These are phyloP conservation scores for Drosophila orosa DNA, from an alignment of 1,140 invertebrate genomes.

Conservation along the genomic window DNA sequence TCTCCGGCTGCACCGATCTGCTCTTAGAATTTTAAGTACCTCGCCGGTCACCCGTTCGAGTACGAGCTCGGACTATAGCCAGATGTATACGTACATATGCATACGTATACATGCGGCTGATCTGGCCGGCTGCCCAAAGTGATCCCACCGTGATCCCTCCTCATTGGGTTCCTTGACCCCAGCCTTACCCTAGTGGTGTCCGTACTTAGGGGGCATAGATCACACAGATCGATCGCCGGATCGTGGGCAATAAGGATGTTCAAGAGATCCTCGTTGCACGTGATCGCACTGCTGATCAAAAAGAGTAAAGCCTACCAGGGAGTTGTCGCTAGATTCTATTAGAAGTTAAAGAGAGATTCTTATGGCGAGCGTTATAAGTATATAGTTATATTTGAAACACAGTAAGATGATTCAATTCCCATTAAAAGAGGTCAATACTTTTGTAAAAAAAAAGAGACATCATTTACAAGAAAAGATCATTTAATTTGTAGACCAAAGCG, in stretches of 20 bases:
- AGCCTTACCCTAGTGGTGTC: conserved; percentile 1
- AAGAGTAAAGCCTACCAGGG: neutral
- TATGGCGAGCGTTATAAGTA: neutral
- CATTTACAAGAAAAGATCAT: conserved; percentile 17
- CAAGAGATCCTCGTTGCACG: conserved; percentile 18
- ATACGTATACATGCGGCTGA: conserved; percentile 13
- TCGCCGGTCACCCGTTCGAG: neutral
- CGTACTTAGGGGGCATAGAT: conserved; percentile 6
- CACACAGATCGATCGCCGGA: conserved; percentile 20
- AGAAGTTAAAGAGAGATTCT: neutral
- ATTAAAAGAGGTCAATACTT: neutral
- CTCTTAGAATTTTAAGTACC: conserved; percentile 75
- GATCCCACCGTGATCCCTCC: conserved; percentile 6
- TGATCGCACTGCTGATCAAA: conserved; percentile 32
- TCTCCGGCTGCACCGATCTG: conserved; percentile 57
- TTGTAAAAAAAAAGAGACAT: neutral
- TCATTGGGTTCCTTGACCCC: conserved; percentile 28
- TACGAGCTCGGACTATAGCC: neutral
- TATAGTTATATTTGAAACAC: neutral
- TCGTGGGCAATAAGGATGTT: conserved; percentile 20
- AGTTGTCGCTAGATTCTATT: neutral
- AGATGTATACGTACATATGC: neutral
- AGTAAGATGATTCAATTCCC: neutral
- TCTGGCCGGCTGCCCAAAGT: conserved; percentile 45
- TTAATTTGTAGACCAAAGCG: neutral